Evolutionary conservation across 2,888 invertebrate species (phyloP).

Genomic region (Desoria tigrina): DNA sequence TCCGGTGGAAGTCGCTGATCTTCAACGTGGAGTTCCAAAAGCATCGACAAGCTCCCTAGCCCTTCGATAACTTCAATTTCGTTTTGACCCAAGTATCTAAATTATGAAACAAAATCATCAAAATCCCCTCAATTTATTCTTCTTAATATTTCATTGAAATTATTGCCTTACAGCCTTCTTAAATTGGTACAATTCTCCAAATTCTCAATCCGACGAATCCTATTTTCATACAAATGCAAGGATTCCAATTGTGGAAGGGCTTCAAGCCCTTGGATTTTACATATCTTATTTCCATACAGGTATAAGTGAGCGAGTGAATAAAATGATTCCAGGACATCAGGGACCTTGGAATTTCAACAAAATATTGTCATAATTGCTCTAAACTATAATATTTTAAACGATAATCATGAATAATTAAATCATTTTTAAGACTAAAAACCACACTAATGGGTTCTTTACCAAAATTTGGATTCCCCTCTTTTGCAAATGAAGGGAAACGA

Average conservation of each 20-base stretch:
- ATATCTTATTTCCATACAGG: slow-evolving; percentile 72
- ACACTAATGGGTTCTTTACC: slow-evolving; percentile 60
- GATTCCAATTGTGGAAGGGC: slow-evolving; percentile 66
- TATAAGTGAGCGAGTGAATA: slow-evolving; percentile 65
- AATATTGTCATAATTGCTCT: neutral
- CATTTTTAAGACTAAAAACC: too few relatives aligned
- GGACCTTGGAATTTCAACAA: neutral
- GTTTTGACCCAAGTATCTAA: slow-evolving; percentile 65
- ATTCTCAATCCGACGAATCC: slow-evolving; percentile 62
- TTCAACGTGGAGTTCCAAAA: slow-evolving; percentile 70
- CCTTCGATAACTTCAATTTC: slow-evolving; percentile 70
- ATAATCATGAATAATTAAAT: too few relatives aligned
- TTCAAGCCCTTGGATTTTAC: slow-evolving; percentile 71
- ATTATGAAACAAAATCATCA: slow-evolving; percentile 7
- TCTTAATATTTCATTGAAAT: slow-evolving; percentile 11
- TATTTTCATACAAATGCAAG: slow-evolving; percentile 63
- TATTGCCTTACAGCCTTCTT: slow-evolving; percentile 70
- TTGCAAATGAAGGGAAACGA: slow-evolving; percentile 63
- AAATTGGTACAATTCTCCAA: slow-evolving; percentile 65
- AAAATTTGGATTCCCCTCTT: slow-evolving; percentile 64
- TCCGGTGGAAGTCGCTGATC: slow-evolving; percentile 64
- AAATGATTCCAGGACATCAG: slow-evolving; percentile 55
- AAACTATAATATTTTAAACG: neutral
- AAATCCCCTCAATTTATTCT: neutral
- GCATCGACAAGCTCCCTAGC: slow-evolving; percentile 63